Evolutionary conservation across 2,797 vertebrate genomes (phyloP), one percentile per base, ranked within the genome.

Genomic region (Pangasius sanitwongsei): DNA sequence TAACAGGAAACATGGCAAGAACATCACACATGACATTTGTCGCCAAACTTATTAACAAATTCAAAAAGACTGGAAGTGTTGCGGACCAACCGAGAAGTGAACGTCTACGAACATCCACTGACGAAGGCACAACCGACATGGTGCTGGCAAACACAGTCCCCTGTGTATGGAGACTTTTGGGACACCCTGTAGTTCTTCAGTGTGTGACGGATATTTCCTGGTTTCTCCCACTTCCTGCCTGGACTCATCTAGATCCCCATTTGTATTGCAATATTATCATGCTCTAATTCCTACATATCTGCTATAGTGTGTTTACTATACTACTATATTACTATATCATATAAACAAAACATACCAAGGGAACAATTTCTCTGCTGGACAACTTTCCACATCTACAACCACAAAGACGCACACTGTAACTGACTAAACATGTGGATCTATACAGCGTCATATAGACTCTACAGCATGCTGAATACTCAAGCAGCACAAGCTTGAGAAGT

Each of bases 311-410:
- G 95, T 92, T 96, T 93, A 53, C 41, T 82, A 18, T 44, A 80
- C 31, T 23, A 59, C 31, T 23, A n/a, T 63, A 83, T 25, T 28
- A 25, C 44, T 86, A 55, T 50, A 65, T 28, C 31, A 37, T 25
- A 90, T 20, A 34, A 63, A 81, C 65, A 83, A 88, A 83, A 88
- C 9, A 86, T 83, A 44, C 15, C 4, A 63, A 55, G 20, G 4
- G n/a, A 50, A 25, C 18, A 4, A 34, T 87, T 89, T 91, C 92
- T 94, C 93, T 94, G 92, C 93, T 96, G 95, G 95, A 95, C 95
- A 95, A 95, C 93, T 92, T 92, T 92, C 89, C 85, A 87, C 77
- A 81, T 41, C 41, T 37, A 89, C 89, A 89, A 63, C 50, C 81
- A 57, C 31, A 83, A 37, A 67, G 15, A 78, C 50, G 20, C 31